phyloP scores from a whole-genome alignment of 2,113 vertebrate species.

The Spilogale gracilis region DNA sequence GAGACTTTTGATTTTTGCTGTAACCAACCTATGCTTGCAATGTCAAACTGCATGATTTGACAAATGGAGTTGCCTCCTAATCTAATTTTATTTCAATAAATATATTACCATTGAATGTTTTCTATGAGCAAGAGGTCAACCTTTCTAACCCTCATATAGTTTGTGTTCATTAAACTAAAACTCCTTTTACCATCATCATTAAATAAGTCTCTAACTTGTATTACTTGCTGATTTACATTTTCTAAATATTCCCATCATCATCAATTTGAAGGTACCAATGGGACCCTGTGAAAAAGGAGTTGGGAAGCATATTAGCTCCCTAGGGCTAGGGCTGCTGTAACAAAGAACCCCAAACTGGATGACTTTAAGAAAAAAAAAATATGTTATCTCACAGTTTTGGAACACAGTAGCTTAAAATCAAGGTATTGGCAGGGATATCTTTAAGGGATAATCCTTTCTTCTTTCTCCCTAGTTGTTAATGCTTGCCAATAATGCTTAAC shows the following conservation, averaged over 20 bases:
- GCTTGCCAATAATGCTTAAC: neutral
- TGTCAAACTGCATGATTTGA: neutral
- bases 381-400: neutral
- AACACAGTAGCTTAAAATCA: neutral
- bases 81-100: neutral
- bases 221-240: neutral
- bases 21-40: neutral
- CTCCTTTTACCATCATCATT: neutral
- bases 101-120: neutral
- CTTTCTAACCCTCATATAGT: neutral
- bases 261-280: neutral
- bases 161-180: neutral
- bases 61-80: neutral
- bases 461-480: neutral
- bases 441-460: neutral
- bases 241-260: neutral
- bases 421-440: neutral
- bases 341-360: neutral
- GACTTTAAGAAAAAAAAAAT: neutral
- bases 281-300: neutral
- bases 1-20: neutral
- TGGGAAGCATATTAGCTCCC: neutral
- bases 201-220: neutral
- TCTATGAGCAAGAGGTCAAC: neutral
- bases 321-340: neutral